phyloP scores from a whole-genome alignment of 2,888 invertebrate species.

The Mystacides longicornis region DNA sequence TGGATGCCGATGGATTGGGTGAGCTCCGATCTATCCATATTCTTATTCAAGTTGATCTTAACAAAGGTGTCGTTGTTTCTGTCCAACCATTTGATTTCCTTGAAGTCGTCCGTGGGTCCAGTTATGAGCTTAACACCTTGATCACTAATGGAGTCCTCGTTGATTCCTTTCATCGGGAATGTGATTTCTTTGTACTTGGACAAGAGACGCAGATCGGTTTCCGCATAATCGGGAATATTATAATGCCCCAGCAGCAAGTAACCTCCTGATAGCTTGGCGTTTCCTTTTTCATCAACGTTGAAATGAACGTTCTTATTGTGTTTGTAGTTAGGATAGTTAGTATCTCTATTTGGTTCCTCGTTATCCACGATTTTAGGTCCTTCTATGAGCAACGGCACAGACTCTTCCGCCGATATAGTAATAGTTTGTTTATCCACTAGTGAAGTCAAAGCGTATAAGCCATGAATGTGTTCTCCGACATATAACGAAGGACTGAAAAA shows the following conservation, averaged over 20 bases:
- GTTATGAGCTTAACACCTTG: slow-evolving; percentile 26
- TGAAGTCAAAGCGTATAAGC: slow-evolving; percentile 87
- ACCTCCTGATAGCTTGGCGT: slow-evolving; percentile 39
- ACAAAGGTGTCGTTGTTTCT: slow-evolving; percentile 31
- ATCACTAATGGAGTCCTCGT: slow-evolving; percentile 19
- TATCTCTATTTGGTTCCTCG: no score
- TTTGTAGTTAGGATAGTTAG: slow-evolving; percentile 31
- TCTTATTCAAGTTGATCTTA: slow-evolving; percentile 36
- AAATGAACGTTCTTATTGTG: slow-evolving; percentile 37
- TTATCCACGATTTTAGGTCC: slow-evolving; percentile 52
- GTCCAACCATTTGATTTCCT: slow-evolving; percentile 27
- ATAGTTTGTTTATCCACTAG: slow-evolving; percentile 86
- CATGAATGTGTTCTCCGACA: slow-evolving; percentile 78
- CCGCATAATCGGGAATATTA: slow-evolving; percentile 57
- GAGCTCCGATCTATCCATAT: slow-evolving; percentile 35
- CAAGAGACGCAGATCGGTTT: slow-evolving; percentile 41
- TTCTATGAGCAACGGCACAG: slow-evolving; percentile 63
- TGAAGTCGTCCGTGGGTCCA: slow-evolving; percentile 18
- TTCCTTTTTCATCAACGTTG: slow-evolving; percentile 39
- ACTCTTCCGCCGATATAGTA: slow-evolving; percentile 67
- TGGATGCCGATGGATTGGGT: slow-evolving; percentile 48
- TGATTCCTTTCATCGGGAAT: slow-evolving; percentile 13
- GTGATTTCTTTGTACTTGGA: slow-evolving; percentile 32
- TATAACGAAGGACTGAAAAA: slow-evolving; percentile 78
- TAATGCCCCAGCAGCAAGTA: slow-evolving; percentile 59